Conservation (phyloP, 1,140 invertebrate species). For the Hycleus cichorii region DNA sequence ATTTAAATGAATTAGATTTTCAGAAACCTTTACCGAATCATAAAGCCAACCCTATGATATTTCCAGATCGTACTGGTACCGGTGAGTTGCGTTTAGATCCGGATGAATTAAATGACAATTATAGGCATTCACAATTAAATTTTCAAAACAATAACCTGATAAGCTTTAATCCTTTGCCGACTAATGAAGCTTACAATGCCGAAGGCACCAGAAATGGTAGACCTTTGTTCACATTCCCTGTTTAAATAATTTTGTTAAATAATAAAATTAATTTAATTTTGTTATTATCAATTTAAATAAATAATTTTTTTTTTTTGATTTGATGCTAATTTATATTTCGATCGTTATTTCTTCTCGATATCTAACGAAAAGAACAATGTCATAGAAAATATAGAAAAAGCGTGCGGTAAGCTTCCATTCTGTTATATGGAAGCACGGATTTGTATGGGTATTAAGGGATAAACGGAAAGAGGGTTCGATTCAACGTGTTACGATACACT, state of each 20-base stretch:
- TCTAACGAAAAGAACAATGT: conserved; percentile 34
- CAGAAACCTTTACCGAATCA: conserved; percentile 31
- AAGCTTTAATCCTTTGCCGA: conserved; percentile 1
- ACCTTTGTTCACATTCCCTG: conserved; percentile 3
- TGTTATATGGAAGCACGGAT: conserved; percentile 35
- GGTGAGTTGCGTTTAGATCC: conserved; percentile 39
- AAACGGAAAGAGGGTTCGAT: conserved; percentile 34
- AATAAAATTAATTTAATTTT: neutral
- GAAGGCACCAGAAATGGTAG: neutral
- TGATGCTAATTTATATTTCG: conserved; percentile 1
- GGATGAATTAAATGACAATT: conserved; percentile 16
- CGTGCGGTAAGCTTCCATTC: conserved; percentile 31
- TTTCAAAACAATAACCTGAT: conserved; percentile 15
- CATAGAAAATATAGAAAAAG: neutral
- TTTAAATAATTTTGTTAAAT: neutral
- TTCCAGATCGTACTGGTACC: conserved; percentile 42
- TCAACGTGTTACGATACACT: conserved; percentile 37
- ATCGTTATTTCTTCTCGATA: conserved; percentile 27
- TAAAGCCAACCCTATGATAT: conserved; percentile 33
- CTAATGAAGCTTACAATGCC: conserved; percentile 7
- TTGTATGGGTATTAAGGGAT: conserved; percentile 38
- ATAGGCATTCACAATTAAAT: conserved; percentile 1
- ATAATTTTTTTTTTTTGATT: conserved; percentile 1
- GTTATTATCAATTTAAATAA: neutral
- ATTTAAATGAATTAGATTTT: conserved; percentile 22